Conservation (phyloP, 2,888 invertebrate species). For the Caenorhabditis zanzibari region DNA sequence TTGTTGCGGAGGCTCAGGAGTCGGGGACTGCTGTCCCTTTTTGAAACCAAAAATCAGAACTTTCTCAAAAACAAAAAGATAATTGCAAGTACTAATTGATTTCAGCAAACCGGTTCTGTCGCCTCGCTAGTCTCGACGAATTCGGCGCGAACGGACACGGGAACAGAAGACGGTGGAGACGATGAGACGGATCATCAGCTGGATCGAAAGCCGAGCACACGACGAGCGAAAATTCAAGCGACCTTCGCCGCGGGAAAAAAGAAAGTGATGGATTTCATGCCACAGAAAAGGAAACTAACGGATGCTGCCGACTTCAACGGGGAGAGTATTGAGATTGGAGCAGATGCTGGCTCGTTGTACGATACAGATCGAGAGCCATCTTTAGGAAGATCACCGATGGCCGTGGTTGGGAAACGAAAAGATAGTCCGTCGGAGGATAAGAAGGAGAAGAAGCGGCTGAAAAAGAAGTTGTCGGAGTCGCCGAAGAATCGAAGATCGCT, state of each 20-base stretch:
- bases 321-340: slow-evolving; percentile 63
- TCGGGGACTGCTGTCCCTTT: background rate
- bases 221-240: slow-evolving; percentile 65
- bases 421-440: slow-evolving; percentile 69
- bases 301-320: slow-evolving; percentile 50
- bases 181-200: slow-evolving; percentile 49
- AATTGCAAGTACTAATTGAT: slow-evolving; percentile 2
- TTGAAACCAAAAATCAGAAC: slow-evolving; percentile 1
- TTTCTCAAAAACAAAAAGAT: slow-evolving; percentile 9
- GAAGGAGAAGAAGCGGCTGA: slow-evolving; percentile 66
- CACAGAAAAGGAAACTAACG: slow-evolving; percentile 54
- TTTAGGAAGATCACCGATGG: slow-evolving; percentile 30
- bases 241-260: slow-evolving; percentile 72
- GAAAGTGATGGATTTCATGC: slow-evolving; percentile 70
- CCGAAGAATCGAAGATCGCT: slow-evolving; percentile 36
- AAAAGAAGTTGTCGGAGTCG: slow-evolving; percentile 62
- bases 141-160: slow-evolving; percentile 68
- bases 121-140: slow-evolving; percentile 65
- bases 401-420: slow-evolving; percentile 37
- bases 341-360: slow-evolving; percentile 47
- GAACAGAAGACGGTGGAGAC: slow-evolving; percentile 53
- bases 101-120: slow-evolving; percentile 65
- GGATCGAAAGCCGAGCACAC: slow-evolving; percentile 59
- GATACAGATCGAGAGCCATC: slow-evolving; percentile 32
- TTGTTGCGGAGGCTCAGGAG: no score